Evolutionary conservation across 1,140 invertebrate species (phyloP).

Genomic region (Cardiocondyla obscurior): DNA sequence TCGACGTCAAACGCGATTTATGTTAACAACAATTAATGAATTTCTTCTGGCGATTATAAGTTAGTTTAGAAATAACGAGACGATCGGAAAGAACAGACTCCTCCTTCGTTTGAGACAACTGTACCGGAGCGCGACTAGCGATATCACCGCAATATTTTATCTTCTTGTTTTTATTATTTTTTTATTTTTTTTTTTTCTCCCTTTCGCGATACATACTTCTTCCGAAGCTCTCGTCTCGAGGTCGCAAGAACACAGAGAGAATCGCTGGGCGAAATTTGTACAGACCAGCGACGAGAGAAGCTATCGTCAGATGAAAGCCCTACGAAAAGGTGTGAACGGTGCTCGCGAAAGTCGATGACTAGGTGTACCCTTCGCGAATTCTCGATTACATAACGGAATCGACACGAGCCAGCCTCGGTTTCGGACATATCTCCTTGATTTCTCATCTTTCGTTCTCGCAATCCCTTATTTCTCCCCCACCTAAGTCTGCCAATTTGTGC

Average conservation of each 20-base stretch:
- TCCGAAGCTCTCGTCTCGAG: constrained; percentile 29
- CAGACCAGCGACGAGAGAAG: constrained; percentile 35
- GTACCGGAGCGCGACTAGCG: neutral
- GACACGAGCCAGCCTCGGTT: neutral
- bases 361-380: constrained; percentile 9
- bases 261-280: constrained; percentile 46
- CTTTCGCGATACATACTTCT: neutral
- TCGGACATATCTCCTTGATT: neutral
- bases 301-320: constrained; percentile 17
- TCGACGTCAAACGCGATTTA: neutral
- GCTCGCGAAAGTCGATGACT: constrained; percentile 35
- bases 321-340: constrained; percentile 20
- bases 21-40: neutral
- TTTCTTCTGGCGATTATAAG: neutral
- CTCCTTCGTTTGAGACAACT: neutral
- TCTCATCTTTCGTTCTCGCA: neutral
- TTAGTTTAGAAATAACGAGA: constrained; percentile 27
- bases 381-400: neutral
- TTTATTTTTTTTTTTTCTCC: neutral
- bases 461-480: too few relatives aligned
- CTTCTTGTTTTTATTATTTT: too few relatives aligned
- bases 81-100: constrained; percentile 1
- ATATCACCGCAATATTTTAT: neutral
- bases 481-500: neutral
- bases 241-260: constrained; percentile 44